Base-by-base conservation (phyloP, 2,797 vertebrate species). In the Tangara arthus region DNA sequence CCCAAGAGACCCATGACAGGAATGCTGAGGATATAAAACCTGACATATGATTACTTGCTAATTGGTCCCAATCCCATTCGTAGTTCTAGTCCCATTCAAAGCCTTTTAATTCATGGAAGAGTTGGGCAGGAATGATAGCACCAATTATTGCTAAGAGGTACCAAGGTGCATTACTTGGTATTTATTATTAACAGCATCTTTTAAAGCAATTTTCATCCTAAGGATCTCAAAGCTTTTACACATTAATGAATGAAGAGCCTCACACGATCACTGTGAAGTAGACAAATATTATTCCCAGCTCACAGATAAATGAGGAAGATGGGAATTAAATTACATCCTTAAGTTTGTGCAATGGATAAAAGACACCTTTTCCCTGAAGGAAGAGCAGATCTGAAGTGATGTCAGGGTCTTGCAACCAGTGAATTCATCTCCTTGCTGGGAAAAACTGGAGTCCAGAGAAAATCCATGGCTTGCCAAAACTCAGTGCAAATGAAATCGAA, bases 111-210 rank as follows among this genome's bases (percentile, higher is more conserved):
- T 94, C 77, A 53, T 77, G 85, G 76, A 94, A 90, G 82, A 82
- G 44, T 84, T 76, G 89, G 89, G 75, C 82, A 88, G 84, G 75
- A 88, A 82, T 42, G 57, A 95, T 93, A 69, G 73, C 59, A 86
- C 73, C 83, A 91, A 94, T 96, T 92, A 94, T 73, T 72, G 91
- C 91, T 84, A 60, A 95, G 88, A 93, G 83, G 92, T 91, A 84
- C 91, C 92, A 88, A 95, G 91, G 87, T 95, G 63, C 85, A 91
- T 86, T 86, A 93, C 76, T 94, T 79, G 82, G 10, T 96, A 93
- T 95, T 97, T 94, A 92, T 95, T 94, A 95, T 94, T 94, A 94
- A 96, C 87, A 60, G 70, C 91, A 79, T 82, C 85, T 95, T 95
- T 93, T 94, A 94, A 88, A 94, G 73, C 34, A 81, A 85, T 90